Conservation (phyloP, 2,113 vertebrate genomes). For the Collichthys lucidus region DNA sequence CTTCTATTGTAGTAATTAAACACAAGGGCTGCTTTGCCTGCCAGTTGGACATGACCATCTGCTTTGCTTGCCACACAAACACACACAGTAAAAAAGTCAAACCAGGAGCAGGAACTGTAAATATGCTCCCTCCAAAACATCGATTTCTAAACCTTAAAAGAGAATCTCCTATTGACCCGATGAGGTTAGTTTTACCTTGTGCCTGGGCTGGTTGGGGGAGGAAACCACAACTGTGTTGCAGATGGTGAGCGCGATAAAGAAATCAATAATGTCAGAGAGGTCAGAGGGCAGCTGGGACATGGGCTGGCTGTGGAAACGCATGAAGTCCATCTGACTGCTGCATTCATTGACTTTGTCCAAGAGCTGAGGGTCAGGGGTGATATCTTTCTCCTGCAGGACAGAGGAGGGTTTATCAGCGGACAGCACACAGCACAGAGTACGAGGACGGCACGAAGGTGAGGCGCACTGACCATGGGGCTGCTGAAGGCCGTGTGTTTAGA, state of each 20-base stretch:
- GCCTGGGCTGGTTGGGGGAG: constrained; percentile 93
- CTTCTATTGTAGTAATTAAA: not conserved
- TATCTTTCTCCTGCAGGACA: constrained; percentile 91
- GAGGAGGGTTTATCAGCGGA: constrained; percentile 24
- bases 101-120: not conserved
- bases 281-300: constrained; percentile 90
- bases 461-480: constrained; percentile 93
- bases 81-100: not conserved
- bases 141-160: not conserved
- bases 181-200: constrained; percentile 85
- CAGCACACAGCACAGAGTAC: not conserved
- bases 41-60: not conserved
- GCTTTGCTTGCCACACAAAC: not conserved
- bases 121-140: not conserved
- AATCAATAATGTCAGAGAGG: constrained; percentile 92
- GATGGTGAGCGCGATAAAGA: constrained; percentile 96
- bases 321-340: constrained; percentile 87
- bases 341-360: constrained; percentile 95
- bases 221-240: constrained; percentile 98
- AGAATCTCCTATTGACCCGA: not conserved
- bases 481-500: constrained; percentile 97
- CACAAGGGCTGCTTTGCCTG: not conserved
- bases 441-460: not conserved
- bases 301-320: constrained; percentile 86
- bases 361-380: constrained; percentile 94